Conservation (phyloP, 2,888 invertebrate species). For the Metopia argyrocephala region DNA sequence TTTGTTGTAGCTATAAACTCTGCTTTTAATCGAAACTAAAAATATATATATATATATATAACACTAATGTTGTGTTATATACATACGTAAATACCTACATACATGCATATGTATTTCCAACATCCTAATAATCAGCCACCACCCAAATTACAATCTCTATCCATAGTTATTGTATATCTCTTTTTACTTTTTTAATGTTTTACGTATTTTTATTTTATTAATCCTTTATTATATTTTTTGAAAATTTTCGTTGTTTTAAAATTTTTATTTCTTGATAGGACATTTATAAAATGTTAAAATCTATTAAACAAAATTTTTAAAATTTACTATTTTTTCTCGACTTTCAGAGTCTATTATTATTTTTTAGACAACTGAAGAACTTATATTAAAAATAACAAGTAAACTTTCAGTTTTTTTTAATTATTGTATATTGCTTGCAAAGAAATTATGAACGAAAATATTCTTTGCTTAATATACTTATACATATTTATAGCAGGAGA, state of each 20-base stretch:
- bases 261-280: neutral
- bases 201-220: neutral
- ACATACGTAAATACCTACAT: no score
- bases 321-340: neutral
- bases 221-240: neutral
- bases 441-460: neutral
- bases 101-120: neutral
- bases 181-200: neutral
- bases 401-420: neutral
- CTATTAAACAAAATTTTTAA: neutral
- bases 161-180: no score
- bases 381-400: neutral
- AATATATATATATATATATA: neutral
- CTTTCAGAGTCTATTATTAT: neutral
- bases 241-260: neutral
- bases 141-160: no score
- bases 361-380: neutral
- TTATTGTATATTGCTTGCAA: slow-evolving; percentile 8
- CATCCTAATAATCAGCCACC: no score
- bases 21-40: neutral
- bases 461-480: neutral
- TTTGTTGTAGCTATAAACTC: neutral
- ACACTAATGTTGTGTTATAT: no score
- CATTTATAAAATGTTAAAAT: neutral
- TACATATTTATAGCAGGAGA: slow-evolving; percentile 5